Conservation (phyloP, 2,797 vertebrate genomes). For the Enteromius viviparus region DNA sequence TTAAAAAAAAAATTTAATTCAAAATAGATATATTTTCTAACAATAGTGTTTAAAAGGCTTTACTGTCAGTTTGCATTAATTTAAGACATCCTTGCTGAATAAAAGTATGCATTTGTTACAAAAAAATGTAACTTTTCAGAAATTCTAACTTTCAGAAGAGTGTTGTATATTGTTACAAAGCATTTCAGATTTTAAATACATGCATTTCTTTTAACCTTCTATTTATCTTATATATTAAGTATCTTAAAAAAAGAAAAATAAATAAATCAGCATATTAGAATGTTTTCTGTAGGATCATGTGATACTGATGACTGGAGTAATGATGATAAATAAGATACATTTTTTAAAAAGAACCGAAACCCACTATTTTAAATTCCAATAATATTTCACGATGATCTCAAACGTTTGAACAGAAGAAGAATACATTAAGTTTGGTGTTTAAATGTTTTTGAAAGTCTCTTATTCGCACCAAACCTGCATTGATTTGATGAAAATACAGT, state of each 20-base stretch:
- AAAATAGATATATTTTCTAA: background rate
- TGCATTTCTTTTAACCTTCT: background rate
- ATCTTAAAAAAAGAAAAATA: too few species aligned
- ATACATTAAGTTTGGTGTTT: background rate
- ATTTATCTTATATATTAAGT: too few species aligned
- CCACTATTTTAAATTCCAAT: background rate
- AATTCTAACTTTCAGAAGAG: too few species aligned
- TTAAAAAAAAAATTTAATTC: background rate
- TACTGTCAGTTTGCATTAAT: background rate
- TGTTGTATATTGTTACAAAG: background rate
- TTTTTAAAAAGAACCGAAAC: background rate
- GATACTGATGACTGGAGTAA: background rate
- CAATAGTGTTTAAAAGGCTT: background rate
- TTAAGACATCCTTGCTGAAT: background rate
- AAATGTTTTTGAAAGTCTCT: background rate
- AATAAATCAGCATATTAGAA: background rate
- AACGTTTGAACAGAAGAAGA: too few species aligned
- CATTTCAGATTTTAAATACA: background rate
- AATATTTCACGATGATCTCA: background rate
- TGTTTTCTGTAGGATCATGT: background rate
- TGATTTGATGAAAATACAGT: background rate
- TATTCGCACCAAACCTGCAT: background rate
- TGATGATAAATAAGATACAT: background rate
- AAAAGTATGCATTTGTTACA: background rate
- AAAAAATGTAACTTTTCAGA: too few species aligned